Evolutionary conservation across 2,113 vertebrate genomes (phyloP), one percentile per base, ranked within the genome.

Genomic region (Suncus etruscus): DNA sequence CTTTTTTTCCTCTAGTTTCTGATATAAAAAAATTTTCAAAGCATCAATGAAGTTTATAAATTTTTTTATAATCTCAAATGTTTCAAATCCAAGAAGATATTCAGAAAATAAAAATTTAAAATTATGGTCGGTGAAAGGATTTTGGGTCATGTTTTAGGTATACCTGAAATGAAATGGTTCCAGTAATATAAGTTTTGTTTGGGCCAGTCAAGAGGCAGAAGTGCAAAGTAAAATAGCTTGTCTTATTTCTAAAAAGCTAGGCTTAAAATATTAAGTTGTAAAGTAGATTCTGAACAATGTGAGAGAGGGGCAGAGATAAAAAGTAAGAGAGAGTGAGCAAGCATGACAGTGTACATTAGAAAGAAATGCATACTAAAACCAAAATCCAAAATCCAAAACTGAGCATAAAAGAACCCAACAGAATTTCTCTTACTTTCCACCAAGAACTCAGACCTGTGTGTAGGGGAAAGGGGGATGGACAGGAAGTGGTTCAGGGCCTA

Each of bases 211-310:
- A 50, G 78, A 32, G 50, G 61, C 45, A 90, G 11, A 77, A 69
- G 27, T 86, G 5, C 78, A 48, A 68, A 74, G 29, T 66, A 31
- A 20, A 48, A 48, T 75, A 82, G 18, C 27, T 66, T 74, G 39
- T 24, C 77, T 93, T 90, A 54, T 94, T 87, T 29, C 58, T n/a
- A 77, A 80, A 89, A 16, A 77, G 8, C 16, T 51, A 72, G 51
- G 29, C 24, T 61, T 75, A 73, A 84, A 88, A 68, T 74, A 8
- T 76, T 80, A 88, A 79, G 27, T 78, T 48, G 58, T 84, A 68
- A 80, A 74, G 69, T 47, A 16, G 39, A 94, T 76, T 70, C 73
- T 31, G 29, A 81, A 63, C 8, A 66, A 31, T n/a, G 70, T 47
- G 18, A 69, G 7, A 75, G 51, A 83, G 77, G 45, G 83, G 29